Percentiles rank a stretch among this genome's conserved stretches.
These are phyloP conservation scores for Eustalomyia histrio DNA, from an alignment of 2,888 invertebrate genomes.

Conservation along the genomic window DNA sequence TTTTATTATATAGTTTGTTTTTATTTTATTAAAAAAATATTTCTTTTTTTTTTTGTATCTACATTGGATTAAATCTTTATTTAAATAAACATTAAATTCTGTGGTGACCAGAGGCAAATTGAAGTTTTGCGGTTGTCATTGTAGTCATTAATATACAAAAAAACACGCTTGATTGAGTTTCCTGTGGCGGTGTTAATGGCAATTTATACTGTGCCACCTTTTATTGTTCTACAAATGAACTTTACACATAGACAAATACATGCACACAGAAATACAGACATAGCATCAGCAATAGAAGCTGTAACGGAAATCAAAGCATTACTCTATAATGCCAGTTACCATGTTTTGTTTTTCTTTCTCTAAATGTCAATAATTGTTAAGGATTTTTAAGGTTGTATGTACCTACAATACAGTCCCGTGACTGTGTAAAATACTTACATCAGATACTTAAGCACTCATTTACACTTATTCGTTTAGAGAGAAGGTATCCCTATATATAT, in stretches of 20 bases:
- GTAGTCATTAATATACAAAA: slow-evolving; percentile 63
- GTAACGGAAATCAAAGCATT: slow-evolving; percentile 42
- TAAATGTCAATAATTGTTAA: slow-evolving; percentile 67
- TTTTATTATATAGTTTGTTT: too few relatives aligned
- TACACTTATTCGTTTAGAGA: not conserved
- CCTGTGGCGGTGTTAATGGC: slow-evolving; percentile 66
- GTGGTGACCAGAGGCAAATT: slow-evolving; percentile 65
- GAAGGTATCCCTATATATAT: not conserved
- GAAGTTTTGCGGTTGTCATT: slow-evolving; percentile 64
- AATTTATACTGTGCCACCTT: slow-evolving; percentile 37
- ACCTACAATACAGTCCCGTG: not conserved
- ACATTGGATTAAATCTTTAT: slow-evolving; percentile 25
- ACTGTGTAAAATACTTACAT: too few relatives aligned
- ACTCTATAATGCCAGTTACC: slow-evolving; percentile 27
- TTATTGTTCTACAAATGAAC: slow-evolving; percentile 20
- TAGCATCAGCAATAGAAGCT: not conserved
- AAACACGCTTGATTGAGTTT: slow-evolving; percentile 67
- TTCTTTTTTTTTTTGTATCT: too few relatives aligned
- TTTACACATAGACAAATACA: not conserved
- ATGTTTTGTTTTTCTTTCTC: slow-evolving; percentile 29
- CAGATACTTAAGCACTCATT: not conserved
- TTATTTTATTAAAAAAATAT: too few relatives aligned
- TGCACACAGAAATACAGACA: not conserved
- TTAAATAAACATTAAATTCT: slow-evolving; percentile 58
- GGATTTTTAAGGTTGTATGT: slow-evolving; percentile 47